Base-by-base conservation (phyloP, 2,797 vertebrate species). In the Gymnothorax reevesii region DNA sequence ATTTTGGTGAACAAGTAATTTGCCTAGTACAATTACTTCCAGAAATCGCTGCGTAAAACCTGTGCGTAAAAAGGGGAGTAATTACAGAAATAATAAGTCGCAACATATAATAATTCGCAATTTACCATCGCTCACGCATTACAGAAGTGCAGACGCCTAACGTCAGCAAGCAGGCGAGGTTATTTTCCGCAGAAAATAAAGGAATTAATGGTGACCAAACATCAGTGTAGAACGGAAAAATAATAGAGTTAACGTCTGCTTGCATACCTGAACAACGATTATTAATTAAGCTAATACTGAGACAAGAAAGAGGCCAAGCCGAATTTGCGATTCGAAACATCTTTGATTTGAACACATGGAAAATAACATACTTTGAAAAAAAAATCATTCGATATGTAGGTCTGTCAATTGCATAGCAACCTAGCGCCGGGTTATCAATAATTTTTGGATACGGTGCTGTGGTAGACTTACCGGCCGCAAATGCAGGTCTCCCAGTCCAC, bases 391-490 rank as follows among this genome's bases (percentile, higher is more conserved):
- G n/a, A 27, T 71, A 25, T 9, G 7, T 12, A 71, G 20, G 10
- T 49, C 17, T 17, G 9, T 42, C 10, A 27, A 75, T 15, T 42
- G 33, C 42, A 49, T 33, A 75, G 73, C 27, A 42, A 49, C 13
- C 12, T 42, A 75, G 27, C 73, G 33, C 73, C 33, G 33, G 42
- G 13, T 15, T 15, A 75, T 75, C 42, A 75, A 71, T 82, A 57
- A 66, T 77, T 42, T 33, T 75, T 15, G 9, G 33, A 75, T 66
- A 66, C 20, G 60, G 69, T 52, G 85, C 25, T 86, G 57, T 62
- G 49, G 59, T 80, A 71, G 85, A 86, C 85, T 86, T 83, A 86
- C 85, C 85, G 85, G 79, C 80, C 49, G 54, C 66, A 73, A 66
- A 86, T 83, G 25, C 62, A 83, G 60, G 80, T 60, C 75, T 83